Evolutionary conservation across 2,797 vertebrate species (phyloP).

Genomic region (Calcarius lapponicus): DNA sequence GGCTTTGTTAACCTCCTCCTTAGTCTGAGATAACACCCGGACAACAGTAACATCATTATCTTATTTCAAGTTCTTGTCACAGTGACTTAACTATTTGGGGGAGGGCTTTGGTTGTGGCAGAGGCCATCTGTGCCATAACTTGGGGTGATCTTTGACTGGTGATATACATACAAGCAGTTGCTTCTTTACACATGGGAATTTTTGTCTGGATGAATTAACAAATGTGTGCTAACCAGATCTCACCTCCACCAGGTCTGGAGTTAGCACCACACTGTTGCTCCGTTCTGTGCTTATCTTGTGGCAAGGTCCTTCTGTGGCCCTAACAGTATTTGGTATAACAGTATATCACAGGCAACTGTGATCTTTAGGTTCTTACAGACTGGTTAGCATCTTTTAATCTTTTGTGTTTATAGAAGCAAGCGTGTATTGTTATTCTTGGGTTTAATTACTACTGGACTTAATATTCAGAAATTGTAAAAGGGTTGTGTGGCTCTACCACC

Average conservation of each 20-base stretch:
- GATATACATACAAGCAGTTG: not conserved
- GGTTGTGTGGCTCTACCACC: not conserved
- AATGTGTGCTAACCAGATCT: not conserved
- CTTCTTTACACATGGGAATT: not conserved
- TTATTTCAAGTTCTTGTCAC: not conserved
- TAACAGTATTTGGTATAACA: not conserved
- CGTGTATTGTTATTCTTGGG: not conserved
- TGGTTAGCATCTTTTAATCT: not conserved
- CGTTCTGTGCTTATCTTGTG: not conserved
- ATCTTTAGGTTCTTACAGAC: not conserved
- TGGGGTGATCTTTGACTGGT: not conserved
- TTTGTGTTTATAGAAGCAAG: not conserved
- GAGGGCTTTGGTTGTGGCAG: not conserved
- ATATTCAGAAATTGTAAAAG: not conserved
- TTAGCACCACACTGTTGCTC: not conserved
- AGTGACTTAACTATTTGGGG: not conserved
- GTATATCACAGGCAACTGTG: not conserved
- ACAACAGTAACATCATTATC: not conserved
- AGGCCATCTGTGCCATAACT: not conserved
- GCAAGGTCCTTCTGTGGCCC: not conserved
- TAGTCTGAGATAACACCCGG: not conserved
- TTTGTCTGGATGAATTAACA: not conserved
- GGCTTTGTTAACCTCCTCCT: not conserved
- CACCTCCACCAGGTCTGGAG: accelerated
- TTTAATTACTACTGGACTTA: not conserved